Evolutionary conservation across 1,140 invertebrate genomes (phyloP), one percentile per base, ranked within the genome.

Genomic region (Holcopasites calliopsidis): DNA sequence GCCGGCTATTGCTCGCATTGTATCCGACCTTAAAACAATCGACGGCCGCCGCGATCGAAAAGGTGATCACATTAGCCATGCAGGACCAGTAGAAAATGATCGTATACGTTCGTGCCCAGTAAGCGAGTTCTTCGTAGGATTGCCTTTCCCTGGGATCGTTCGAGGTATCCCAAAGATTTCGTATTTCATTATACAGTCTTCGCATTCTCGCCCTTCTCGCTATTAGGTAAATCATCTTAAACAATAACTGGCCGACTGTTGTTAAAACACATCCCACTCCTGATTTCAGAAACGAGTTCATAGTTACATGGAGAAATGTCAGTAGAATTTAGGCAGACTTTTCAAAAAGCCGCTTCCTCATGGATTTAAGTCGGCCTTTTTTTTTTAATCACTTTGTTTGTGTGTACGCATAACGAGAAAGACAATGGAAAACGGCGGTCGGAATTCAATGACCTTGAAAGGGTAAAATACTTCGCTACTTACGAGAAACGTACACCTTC

Each of bases 211-310:
- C 18, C 6, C 11, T 60, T 23, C 50, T 57, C 2, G 18, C 11
- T 5, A 79, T 0, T 28, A 82, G 47, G 8, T 83, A 82, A 5
- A 58, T 26, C 42, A 82, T 64, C 76, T 83, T 84, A 33, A 82
- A 84, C 5, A 84, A 23, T 1, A 62, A 18, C 40, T 79, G 79
- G 16, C 47, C 54, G 0, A 76, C 10, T 3, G 76, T 72, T 3
- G 77, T 79, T 28, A 76, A 42, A 21, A 83, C 49, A 7, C 76
- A 74, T 18, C 82, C 79, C 16, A 76, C 64, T 1, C 52, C 79
- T 81, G 18, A 18, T 57, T 35, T 44, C 18, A 44, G n/a, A n/a
- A n/a, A n/a, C n/a, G n/a, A n/a, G n/a, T n/a, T n/a, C n/a, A n/a
- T n/a, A n/a, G n/a, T n/a, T n/a, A n/a, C n/a, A n/a, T n/a, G n/a